Evolutionary conservation across 2,113 vertebrate species (phyloP), one percentile per base, ranked within the genome.

Genomic region (Emydura subglobosa): DNA sequence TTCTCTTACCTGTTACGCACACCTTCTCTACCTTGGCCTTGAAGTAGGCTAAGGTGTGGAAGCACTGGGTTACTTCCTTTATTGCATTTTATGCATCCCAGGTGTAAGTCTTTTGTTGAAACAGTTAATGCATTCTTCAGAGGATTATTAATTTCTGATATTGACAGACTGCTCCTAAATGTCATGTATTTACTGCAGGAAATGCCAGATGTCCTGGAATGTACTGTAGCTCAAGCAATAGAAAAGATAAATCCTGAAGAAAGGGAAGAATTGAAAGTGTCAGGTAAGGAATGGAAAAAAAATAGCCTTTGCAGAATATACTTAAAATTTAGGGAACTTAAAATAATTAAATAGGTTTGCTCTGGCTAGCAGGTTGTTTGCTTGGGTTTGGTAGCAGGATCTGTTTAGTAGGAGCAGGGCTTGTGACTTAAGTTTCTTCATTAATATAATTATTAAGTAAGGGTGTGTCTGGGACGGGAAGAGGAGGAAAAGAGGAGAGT

Each of bases 211-310:
- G 98, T 98, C 55, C 96, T 99, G 96, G 99, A 99, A 96, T 99
- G 99, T 95, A 97, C 98, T 85, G 97, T 99, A 82, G 98, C 98
- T 54, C 98, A 99, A 92, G 98, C 98, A 53, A 88, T 99, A 83
- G 99, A 99, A 91, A 99, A 98, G 51, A 99, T 99, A 97, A 99
- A 98, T 92, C 99, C 99, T 22, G 99, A 99, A 95, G 99, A 99
- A 97, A 99, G 99, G 94, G 99, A 99, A 96, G 99, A 99, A 95
- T 97, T 99, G 95, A 99, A 99, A 97, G 99, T 99, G 86, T 99
- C 99, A 95, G 99, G 99, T 99, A 97, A 98, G 98, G 93, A 81
- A 0, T 0, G 50, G 34, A 78, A 47, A 44, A 29, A 29, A 47
- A 14, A 24, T 78, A 44, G 6, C 29, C 39, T 78, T 78, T 78